These are phyloP conservation scores for Octomys mimax DNA, from an alignment of 2,797 vertebrate species.

Conservation along the genomic window DNA sequence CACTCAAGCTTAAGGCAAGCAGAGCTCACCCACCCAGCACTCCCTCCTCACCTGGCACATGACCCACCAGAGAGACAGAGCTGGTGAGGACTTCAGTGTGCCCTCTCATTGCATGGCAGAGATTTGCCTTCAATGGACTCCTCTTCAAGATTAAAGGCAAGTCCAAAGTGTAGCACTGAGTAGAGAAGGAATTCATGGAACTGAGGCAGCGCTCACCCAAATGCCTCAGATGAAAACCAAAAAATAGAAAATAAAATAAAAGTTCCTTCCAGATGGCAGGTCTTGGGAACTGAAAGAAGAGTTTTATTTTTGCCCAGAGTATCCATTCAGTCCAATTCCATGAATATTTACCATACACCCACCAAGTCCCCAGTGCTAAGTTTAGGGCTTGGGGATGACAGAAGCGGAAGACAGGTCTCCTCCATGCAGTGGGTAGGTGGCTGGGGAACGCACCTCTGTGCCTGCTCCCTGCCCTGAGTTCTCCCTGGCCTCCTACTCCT, in stretches of 20 bases:
- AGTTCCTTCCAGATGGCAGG: background rate
- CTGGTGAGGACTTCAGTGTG: background rate
- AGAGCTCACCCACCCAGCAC: background rate
- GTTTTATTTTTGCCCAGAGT: background rate
- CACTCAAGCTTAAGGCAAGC: background rate
- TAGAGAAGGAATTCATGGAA: background rate
- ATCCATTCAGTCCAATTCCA: background rate
- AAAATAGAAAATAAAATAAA: background rate
- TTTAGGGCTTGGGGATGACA: background rate
- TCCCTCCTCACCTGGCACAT: background rate
- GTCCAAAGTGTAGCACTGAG: background rate
- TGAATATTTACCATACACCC: background rate
- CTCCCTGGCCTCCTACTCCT: conserved; percentile 34
- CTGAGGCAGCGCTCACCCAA: background rate
- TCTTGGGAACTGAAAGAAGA: conserved; percentile 12
- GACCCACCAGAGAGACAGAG: background rate
- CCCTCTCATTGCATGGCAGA: background rate
- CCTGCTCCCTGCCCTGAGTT: background rate
- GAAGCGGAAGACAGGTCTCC: background rate
- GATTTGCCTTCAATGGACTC: background rate
- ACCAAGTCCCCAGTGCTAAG: background rate
- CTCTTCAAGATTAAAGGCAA: background rate
- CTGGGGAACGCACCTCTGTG: background rate
- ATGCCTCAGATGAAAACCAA: background rate
- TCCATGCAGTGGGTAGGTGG: background rate